phyloP scores from a whole-genome alignment of 2,888 invertebrate species.

The Cephus rjabovi region DNA sequence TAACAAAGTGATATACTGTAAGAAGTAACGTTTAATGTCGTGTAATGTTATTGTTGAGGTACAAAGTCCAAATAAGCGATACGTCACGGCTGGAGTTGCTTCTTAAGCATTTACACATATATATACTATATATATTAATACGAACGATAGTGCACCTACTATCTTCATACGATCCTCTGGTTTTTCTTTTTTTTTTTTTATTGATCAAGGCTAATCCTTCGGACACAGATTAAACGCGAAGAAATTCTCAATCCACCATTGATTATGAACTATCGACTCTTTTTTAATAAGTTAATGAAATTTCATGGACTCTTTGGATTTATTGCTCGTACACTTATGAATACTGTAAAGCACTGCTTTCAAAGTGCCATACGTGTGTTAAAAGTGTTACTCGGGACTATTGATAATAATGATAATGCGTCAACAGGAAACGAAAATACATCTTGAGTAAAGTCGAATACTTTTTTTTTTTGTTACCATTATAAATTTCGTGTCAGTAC shows the following conservation, averaged over 20 bases:
- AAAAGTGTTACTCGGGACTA: not conserved
- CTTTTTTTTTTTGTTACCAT: not conserved
- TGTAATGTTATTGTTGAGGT: conserved; percentile 2
- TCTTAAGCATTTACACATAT: not conserved
- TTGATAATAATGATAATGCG: not conserved
- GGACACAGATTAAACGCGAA: not conserved
- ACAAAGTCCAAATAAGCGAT: conserved; percentile 8
- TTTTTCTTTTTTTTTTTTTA: not conserved
- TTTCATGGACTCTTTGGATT: not conserved
- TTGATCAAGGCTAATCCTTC: not conserved
- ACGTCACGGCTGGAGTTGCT: not conserved
- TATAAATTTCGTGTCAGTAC: not conserved
- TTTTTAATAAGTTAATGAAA: not conserved
- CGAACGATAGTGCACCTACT: not conserved
- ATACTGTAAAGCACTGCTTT: not conserved
- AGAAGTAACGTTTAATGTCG: not conserved
- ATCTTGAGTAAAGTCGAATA: not conserved
- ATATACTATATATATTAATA: too few relatives aligned
- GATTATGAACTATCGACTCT: not conserved
- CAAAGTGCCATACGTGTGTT: not conserved
- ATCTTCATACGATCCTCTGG: not conserved
- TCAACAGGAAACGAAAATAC: not conserved
- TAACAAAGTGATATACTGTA: not conserved
- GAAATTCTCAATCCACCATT: not conserved
- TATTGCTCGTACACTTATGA: not conserved